Evolutionary conservation across 2,888 invertebrate genomes (phyloP), one percentile per base, ranked within the genome.

Genomic region (Hanleya hanleyi): DNA sequence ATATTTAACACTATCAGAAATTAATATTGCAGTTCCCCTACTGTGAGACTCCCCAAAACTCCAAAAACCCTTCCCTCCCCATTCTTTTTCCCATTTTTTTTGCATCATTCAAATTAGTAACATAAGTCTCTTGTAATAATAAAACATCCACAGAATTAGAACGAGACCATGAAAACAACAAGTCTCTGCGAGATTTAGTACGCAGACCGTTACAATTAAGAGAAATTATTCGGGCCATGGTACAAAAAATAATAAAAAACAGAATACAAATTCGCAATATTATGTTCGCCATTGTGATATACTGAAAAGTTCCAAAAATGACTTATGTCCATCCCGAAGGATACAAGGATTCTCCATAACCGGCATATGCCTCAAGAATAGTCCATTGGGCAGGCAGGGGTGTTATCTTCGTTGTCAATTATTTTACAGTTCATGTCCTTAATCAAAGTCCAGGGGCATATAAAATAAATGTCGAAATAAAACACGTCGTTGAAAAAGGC

Each of bases 21-120:
- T 35, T 5, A 68, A 29, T 22, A 68, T 49, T 18, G 50, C 68
- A 18, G 51, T 51, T 5, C 68, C 68, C n/a, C 50, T n/a, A 35
- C 50, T 47, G 0, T 32, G 7, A n/a, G 32, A n/a, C n/a, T 4
- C 4, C 15, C 51, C 68, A 26, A 68, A 50, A 51, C 68, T 68
- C 57, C 36, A 57, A 22, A 68, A n/a, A 15, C n/a, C 0, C 36
- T 64, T 64, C 18, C 38, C 35, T 15, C 35, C 64, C 37, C 35
- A 64, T 7, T 33, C 64, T 22, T 35, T 3, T 9, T 64, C 35
- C 64, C 64, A 64, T n/a, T 15, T n/a, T 36, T 36, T 6, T 26
- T n/a, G 18, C 29, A 18, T 64, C 64, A 2, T 1, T 64, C 3
- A 5, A 18, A 32, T 15, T n/a, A 26, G 35, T 64, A 18, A 64